phyloP scores from a whole-genome alignment of 2,113 vertebrate genomes.

The Coryphaenoides rupestris region DNA sequence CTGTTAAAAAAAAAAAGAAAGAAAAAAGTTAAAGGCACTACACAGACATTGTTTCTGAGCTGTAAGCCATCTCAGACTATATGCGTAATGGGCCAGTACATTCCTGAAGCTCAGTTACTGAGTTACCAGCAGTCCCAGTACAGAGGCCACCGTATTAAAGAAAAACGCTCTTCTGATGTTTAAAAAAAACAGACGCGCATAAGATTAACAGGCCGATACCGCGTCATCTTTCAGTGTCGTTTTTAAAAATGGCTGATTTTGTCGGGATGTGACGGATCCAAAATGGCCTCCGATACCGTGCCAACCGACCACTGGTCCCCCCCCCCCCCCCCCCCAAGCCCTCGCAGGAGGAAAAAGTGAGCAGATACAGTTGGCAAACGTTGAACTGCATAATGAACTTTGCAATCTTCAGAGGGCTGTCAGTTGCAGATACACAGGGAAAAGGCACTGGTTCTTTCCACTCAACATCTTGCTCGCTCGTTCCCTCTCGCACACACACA shows the following conservation, averaged over 20 bases:
- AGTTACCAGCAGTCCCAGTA: conserved; percentile 31
- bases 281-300: conserved; percentile 6
- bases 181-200: conserved; percentile 1
- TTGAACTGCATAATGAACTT: conserved; percentile 58
- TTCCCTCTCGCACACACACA: conserved; percentile 28
- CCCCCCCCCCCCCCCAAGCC: conserved; percentile 30
- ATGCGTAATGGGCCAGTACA: conserved; percentile 39
- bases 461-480: conserved; percentile 1
- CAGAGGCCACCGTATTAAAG: conserved; percentile 19
- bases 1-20: conserved; percentile 8
- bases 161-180: neutral
- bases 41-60: conserved; percentile 24
- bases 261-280: conserved; percentile 49
- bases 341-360: conserved; percentile 41
- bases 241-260: conserved; percentile 23
- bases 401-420: conserved; percentile 52
- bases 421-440: conserved; percentile 17
- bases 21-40: conserved; percentile 17
- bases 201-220: conserved; percentile 16
- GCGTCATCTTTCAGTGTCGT: neutral
- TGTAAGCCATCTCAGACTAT: conserved; percentile 28
- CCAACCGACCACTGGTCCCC: conserved; percentile 37
- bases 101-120: conserved; percentile 44
- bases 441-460: conserved; percentile 8
- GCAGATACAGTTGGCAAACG: conserved; percentile 43